phyloP scores from a whole-genome alignment of 2,888 invertebrate genomes.

The Sycophila texana region DNA sequence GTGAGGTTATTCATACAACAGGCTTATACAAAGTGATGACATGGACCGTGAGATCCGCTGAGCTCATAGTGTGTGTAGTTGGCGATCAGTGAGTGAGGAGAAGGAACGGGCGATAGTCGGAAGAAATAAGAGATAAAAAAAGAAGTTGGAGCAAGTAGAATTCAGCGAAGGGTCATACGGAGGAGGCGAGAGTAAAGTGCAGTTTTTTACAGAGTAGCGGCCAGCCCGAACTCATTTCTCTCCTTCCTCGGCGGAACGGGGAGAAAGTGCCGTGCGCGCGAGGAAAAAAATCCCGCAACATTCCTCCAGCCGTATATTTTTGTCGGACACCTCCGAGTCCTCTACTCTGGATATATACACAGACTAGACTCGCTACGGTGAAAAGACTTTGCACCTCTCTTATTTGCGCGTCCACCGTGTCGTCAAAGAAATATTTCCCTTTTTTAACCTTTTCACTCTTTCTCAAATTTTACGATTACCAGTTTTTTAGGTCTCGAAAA shows the following conservation, averaged over 20 bases:
- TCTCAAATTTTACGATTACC: too few species aligned
- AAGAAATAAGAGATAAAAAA: slow-evolving; percentile 29
- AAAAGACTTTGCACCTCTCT: slow-evolving; percentile 44
- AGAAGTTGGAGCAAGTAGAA: slow-evolving; percentile 32
- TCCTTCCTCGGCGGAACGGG: slow-evolving; percentile 25
- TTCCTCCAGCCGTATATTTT: slow-evolving; percentile 53
- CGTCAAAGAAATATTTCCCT: slow-evolving; percentile 11
- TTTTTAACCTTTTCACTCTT: neutral
- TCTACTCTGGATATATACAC: neutral
- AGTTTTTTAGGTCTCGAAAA: too few species aligned
- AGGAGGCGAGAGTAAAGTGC: slow-evolving; percentile 44
- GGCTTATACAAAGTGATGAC: slow-evolving; percentile 1
- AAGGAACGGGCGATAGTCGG: neutral
- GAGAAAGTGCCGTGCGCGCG: slow-evolving; percentile 3
- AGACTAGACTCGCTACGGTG: neutral
- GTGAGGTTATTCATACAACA: neutral
- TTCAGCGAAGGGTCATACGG: slow-evolving; percentile 10
- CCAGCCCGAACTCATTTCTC: slow-evolving; percentile 58
- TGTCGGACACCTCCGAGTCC: slow-evolving; percentile 9
- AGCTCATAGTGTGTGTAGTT: neutral
- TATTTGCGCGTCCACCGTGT: slow-evolving; percentile 17
- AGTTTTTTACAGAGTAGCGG: slow-evolving; percentile 49
- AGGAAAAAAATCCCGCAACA: slow-evolving; percentile 55
- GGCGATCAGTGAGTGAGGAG: slow-evolving; percentile 33
- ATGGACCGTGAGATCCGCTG: slow-evolving; percentile 4